Evolutionary conservation across 2,888 invertebrate genomes (phyloP).

Genomic region (Diloba caeruleocephala): DNA sequence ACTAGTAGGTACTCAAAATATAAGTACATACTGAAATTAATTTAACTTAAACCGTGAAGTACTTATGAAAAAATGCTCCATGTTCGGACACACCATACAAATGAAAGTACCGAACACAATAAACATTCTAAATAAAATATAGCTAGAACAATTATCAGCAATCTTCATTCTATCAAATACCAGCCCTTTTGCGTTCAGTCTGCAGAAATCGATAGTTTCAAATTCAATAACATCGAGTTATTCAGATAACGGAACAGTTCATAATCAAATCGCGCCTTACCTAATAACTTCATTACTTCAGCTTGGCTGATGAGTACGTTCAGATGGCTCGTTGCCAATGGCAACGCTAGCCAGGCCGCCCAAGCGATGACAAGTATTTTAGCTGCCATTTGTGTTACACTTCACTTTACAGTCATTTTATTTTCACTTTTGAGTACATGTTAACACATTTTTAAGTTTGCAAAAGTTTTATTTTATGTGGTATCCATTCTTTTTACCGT

Average conservation of each 20-base stretch:
- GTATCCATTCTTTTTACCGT: constrained; percentile 65
- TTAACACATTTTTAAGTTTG: constrained; percentile 52
- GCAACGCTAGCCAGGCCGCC: constrained; percentile 83
- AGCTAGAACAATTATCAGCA: background rate
- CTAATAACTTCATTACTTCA: constrained; percentile 94
- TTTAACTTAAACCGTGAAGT: too few species aligned
- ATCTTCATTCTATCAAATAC: constrained; percentile 14
- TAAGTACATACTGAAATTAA: too few species aligned
- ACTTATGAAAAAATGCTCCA: too few species aligned
- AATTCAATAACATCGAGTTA: constrained; percentile 49
- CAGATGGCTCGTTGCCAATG: constrained; percentile 91
- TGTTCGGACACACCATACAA: background rate
- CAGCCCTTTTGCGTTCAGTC: background rate
- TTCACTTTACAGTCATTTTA: constrained; percentile 76
- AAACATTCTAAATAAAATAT: background rate
- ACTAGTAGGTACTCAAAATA: too few species aligned
- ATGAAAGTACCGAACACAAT: background rate
- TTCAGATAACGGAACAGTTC: constrained; percentile 50
- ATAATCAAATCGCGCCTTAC: constrained; percentile 86
- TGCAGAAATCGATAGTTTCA: constrained; percentile 47
- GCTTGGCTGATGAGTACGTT: constrained; percentile 94
- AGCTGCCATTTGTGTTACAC: constrained; percentile 74
- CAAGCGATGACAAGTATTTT: constrained; percentile 80
- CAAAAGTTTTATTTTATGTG: constrained; percentile 57
- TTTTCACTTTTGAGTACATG: constrained; percentile 79